Base-by-base conservation (phyloP, 1,140 invertebrate genomes). In the Hylyphantes graminicola region DNA sequence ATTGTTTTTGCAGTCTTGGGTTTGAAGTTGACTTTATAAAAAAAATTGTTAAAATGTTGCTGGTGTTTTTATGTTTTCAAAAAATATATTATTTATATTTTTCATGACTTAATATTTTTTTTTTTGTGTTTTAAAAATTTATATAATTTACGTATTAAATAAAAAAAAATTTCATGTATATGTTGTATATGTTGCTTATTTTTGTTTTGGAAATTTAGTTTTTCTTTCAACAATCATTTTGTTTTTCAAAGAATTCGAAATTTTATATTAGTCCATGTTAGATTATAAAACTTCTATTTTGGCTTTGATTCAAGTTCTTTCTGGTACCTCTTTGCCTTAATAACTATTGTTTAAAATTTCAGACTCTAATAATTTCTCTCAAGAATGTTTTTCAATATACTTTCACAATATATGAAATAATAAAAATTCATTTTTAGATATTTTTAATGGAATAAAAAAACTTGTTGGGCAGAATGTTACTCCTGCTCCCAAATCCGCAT, bases 371-470 rank as follows among this genome's bases (percentile, higher is more conserved):
- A 35, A 13, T 11, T 70, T 50, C 50, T 70, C 35, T 50, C 5
- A 9, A 13, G 13, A 21, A 11, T n/a, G 7, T 17, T 0, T 12
- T 0, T 55, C 5, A 12, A 12, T 35, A 67, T 17, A 53, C 10
- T 55, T 19, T 53, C 11, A 11, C 10, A 11, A 53, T 10, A 4
- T 73, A 54, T 73, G 0, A 11, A 54, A 54, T 54, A 8, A n/a
- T 17, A 3, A 2, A 61, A 61, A 12, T 76, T 87, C 86, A 21
- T 81, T 87, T 88, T 67, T 82, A 94, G 94, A 94, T 89, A 93
- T 95, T 91, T 91, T 95, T 59, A 94, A 91, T 89, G 94, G 94
- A n/a, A 88, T 95, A 11, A 93, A 92, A 87, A 95, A 94, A 89
- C 94, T 94, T 87, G 94, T 95, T 88, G 89, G 19, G 87, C 82